A percentile compares a stretch with the other conserved stretches of the same genome.
Conservation (phyloP, 2,797 vertebrate genomes). For the Toxotes lorentzi region DNA sequence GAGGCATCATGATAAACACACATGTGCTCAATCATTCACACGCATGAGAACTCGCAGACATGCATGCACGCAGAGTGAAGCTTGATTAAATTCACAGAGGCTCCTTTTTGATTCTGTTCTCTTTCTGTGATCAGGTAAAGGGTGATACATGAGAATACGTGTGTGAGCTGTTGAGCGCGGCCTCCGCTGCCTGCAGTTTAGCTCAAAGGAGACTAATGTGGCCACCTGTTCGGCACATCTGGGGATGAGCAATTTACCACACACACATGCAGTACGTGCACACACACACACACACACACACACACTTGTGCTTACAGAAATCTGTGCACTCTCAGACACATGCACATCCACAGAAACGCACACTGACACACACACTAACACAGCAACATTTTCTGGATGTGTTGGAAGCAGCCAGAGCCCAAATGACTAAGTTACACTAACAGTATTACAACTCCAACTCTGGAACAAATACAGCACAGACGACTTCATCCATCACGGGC, state of each 20-base stretch:
- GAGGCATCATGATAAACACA: constrained; percentile 85
- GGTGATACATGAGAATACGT: constrained; percentile 44
- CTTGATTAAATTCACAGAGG: constrained; percentile 32
- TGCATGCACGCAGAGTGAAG: constrained; percentile 25
- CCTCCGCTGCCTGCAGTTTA: constrained; percentile 34
- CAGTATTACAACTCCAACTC: constrained; percentile 22
- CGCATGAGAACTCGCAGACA: constrained; percentile 46
- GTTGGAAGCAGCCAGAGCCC: constrained; percentile 1
- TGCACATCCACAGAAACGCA: constrained; percentile 22
- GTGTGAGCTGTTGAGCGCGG: constrained; percentile 27
- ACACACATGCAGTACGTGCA: not conserved
- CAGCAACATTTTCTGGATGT: constrained; percentile 42
- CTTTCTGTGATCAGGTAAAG: constrained; percentile 50
- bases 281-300: constrained; percentile 14
- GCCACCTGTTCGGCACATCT: constrained; percentile 75
- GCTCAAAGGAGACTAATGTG: constrained; percentile 53
- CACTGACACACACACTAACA: constrained; percentile 10
- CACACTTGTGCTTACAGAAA: constrained; percentile 12
- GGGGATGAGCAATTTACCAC: constrained; percentile 40
- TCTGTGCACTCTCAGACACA: constrained; percentile 36
- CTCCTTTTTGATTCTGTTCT: constrained; percentile 27
- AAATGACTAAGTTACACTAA: constrained; percentile 38
- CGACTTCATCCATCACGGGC: constrained; percentile 36
- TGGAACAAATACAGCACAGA: constrained; percentile 41
- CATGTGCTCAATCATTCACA: constrained; percentile 71